Conservation (phyloP, 2,888 invertebrate genomes). For the Apocheima hispidaria region DNA sequence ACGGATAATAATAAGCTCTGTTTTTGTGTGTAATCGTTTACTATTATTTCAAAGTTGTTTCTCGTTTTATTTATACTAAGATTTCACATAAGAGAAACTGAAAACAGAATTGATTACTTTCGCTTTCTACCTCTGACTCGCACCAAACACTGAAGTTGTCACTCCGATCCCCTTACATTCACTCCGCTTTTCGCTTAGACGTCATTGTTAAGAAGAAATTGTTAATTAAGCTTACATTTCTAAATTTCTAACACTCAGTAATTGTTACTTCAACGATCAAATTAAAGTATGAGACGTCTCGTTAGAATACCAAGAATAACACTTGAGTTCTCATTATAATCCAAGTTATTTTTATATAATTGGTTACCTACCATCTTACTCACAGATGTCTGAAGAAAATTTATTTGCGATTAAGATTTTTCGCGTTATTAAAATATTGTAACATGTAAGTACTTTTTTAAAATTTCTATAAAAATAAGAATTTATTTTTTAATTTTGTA, state of each 20-base stretch:
- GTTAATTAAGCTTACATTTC: constrained; percentile 80
- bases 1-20: too few species aligned
- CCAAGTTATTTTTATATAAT: constrained; percentile 9
- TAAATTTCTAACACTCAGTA: constrained; percentile 51
- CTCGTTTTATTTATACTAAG: too few species aligned
- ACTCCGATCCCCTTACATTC: constrained; percentile 66
- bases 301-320: constrained; percentile 19
- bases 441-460: too few species aligned
- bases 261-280: constrained; percentile 31
- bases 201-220: constrained; percentile 75
- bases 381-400: constrained; percentile 10
- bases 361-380: background rate
- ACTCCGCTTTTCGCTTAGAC: constrained; percentile 70
- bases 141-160: constrained; percentile 51
- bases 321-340: constrained; percentile 19
- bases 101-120: background rate
- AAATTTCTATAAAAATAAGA: too few species aligned
- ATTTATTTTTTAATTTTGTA: too few species aligned
- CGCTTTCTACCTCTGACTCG: constrained; percentile 42
- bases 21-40: too few species aligned
- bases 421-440: too few species aligned
- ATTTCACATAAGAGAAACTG: background rate
- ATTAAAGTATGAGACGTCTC: constrained; percentile 25
- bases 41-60: too few species aligned
- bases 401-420: background rate